phyloP scores from a whole-genome alignment of 2,888 invertebrate species.

The Lydus trimaculatus region DNA sequence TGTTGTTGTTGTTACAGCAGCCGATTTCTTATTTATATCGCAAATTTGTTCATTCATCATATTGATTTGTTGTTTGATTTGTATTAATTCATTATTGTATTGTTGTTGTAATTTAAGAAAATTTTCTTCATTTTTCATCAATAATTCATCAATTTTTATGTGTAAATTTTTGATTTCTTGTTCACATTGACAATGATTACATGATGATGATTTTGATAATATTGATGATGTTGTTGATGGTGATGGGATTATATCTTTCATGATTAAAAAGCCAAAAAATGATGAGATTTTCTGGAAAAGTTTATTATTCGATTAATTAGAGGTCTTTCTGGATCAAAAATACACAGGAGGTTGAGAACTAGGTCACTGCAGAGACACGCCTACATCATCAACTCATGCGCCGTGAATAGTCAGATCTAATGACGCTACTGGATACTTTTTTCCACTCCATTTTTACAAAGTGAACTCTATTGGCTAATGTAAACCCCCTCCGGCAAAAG shows the following conservation, averaged over 20 bases:
- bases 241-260: not conserved
- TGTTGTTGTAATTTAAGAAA: not conserved
- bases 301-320: too few relatives aligned
- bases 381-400: too few relatives aligned
- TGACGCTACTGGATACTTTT: too few relatives aligned
- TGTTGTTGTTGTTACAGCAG: not conserved
- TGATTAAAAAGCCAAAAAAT: not conserved
- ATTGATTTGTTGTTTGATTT: constrained; percentile 33
- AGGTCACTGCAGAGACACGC: too few relatives aligned
- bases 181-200: constrained; percentile 38
- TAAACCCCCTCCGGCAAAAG: too few relatives aligned
- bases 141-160: constrained; percentile 34
- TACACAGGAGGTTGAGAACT: too few relatives aligned
- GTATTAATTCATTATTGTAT: constrained; percentile 17
- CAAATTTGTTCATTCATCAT: constrained; percentile 36
- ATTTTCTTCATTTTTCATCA: constrained; percentile 4
- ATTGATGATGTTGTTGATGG: not conserved
- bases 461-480: too few relatives aligned
- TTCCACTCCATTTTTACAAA: too few relatives aligned
- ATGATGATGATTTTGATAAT: not conserved
- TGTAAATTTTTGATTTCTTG: constrained; percentile 37
- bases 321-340: too few relatives aligned
- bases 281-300: not conserved
- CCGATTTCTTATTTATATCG: not conserved
- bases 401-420: too few relatives aligned